Base-by-base conservation (phyloP, 2,888 invertebrate genomes). In the Ceramica pisi region DNA sequence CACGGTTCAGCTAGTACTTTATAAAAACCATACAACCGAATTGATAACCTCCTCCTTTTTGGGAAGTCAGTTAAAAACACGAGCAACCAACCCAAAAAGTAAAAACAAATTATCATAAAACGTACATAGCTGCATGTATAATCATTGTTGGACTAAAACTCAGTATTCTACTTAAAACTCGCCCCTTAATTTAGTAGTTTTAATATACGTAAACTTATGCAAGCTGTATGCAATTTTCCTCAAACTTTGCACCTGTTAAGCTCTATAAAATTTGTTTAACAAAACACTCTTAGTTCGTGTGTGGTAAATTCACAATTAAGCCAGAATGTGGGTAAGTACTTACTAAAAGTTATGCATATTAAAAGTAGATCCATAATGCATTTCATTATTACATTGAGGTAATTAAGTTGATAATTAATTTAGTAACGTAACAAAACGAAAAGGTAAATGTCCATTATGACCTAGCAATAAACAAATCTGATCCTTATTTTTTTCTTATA, bases 211-310 rank as follows among this genome's bases (percentile, higher is more conserved):
- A 82, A 84, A 85, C 85, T 78, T 89, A 90, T 88, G 87, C 86
- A 90, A 88, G 86, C 87, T 82, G 78, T 90, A 85, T 89, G 89
- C 90, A 91, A 86, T 90, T 90, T 89, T 83, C 86, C 83, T 87
- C 83, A 88, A 91, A 92, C 85, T 90, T 86, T 85, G 87, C 89
- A 88, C 89, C 88, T 88, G 88, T 86, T 90, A 88, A 87, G 87
- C 87, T 88, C 70, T 83, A 87, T 89, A 88, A 89, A 91, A 90
- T 90, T 91, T 90, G 90, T 86, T 89, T 87, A 87, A 88, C 89
- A 87, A 91, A 90, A 88, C 87, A 86, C 81, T 84, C 79, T 82
- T 70, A 82, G 86, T 83, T 86, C 78, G 83, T 87, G 83, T 85
- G 85, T 85, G 82, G 83, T 81, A 87, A 89, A 87, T 86, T 85